Base-by-base conservation (phyloP, 2,113 vertebrate species). In the Scolopax mira region DNA sequence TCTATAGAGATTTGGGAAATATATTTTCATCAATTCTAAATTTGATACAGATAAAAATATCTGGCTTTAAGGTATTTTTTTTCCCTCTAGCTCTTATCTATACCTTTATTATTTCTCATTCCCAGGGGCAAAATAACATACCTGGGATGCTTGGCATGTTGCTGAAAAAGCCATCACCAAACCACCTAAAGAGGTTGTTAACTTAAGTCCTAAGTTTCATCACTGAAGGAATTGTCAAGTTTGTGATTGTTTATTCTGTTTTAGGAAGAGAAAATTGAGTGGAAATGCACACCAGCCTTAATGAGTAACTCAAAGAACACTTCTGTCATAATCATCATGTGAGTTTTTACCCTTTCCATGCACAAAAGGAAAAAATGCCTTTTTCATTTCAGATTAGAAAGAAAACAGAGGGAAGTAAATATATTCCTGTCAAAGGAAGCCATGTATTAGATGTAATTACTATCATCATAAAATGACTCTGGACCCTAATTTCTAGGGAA, bases 191-290 rank as follows among this genome's bases (percentile, higher is more conserved):
- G 65, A 85, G 87, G 39, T n/a, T 94, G 33, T 78, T 88, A 87
- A 70, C 64, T 90, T 82, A 70, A 16, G 55, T 31, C 33, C 54
- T 8, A 44, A 85, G 8, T 9, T 79, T 85, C 71, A 89, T 66
- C 79, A 88, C 31, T 18, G 48, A 84, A 95, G 94, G 10, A 48
- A 74, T 37, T 64, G 84, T 70, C 54, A 89, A 61, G 9, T 27
- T 70, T 95, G 42, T 35, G 85, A 79, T 74, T n/a, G 52, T 88
- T 97, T 94, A 48, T 95, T 92, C 79, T 89, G 37, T 71, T 96
- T 81, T 58, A 92, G 37, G 11, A 79, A 83, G 46, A 87, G 33
- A 60, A 86, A 18, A 31, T 37, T 70, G 86, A 85, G 70, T 51
- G 30, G 80, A 69, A 91, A 96, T 84, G 37, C 54, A 88, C 51